Evolutionary conservation across 2,113 vertebrate genomes (phyloP).

Genomic region (Jaculus jaculus): DNA sequence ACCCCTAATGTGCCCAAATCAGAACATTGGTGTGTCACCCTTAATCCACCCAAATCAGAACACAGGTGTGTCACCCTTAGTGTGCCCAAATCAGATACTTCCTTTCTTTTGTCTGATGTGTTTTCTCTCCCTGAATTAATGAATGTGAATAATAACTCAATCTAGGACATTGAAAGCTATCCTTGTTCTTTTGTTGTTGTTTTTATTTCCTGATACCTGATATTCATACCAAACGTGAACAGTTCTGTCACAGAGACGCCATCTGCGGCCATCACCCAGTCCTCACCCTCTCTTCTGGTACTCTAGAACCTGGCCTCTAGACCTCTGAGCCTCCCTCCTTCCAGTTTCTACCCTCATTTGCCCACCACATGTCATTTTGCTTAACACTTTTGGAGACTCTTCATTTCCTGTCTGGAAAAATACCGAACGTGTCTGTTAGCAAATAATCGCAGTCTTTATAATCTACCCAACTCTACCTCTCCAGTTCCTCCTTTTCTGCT

Average conservation of each 20-base stretch:
- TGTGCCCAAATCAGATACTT: background rate
- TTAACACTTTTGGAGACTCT: background rate
- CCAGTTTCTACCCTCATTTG: background rate
- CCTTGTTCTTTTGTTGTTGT: background rate
- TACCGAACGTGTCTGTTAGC: background rate
- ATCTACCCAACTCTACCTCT: background rate
- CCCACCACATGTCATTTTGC: background rate
- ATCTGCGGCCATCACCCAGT: background rate
- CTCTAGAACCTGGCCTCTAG: background rate
- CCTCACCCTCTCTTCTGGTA: rapidly evolving
- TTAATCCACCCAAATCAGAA: too few relatives aligned
- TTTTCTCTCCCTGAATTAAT: background rate
- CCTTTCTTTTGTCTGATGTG: background rate
- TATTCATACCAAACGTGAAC: background rate
- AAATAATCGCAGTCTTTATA: background rate
- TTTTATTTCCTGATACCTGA: background rate
- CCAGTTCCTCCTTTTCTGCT: background rate
- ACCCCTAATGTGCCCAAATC: too few relatives aligned
- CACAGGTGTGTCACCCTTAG: background rate
- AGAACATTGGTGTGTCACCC: too few relatives aligned
- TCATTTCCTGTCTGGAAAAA: background rate
- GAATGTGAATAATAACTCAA: background rate
- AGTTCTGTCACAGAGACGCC: background rate
- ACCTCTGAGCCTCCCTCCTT: background rate
- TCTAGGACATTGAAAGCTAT: background rate